Percentiles rank a stretch among this genome's conserved stretches.
Conservation (phyloP, 2,888 invertebrate genomes). For the Tetragnatha montana region DNA sequence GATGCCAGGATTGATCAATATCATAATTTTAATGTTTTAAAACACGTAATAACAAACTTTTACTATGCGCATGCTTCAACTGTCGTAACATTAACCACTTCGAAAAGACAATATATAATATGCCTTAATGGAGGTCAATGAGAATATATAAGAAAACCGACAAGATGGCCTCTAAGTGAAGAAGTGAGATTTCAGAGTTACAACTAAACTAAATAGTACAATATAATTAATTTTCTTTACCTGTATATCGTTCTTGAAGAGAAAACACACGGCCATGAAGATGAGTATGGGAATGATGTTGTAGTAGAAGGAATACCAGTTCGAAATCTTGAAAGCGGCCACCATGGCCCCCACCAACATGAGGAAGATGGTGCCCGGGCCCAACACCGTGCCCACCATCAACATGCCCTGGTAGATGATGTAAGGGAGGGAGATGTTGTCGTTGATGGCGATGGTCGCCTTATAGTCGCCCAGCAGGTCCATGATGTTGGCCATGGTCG, state of each 20-base stretch:
- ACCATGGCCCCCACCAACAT: constrained; percentile 90
- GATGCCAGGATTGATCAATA: too few relatives aligned
- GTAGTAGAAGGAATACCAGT: constrained; percentile 86
- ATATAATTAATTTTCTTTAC: too few relatives aligned
- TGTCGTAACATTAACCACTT: too few relatives aligned
- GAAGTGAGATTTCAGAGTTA: too few relatives aligned
- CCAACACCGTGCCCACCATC: constrained; percentile 86
- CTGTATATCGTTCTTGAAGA: constrained; percentile 91
- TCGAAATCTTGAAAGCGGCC: constrained; percentile 81
- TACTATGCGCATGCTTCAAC: too few relatives aligned
- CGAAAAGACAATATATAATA: too few relatives aligned
- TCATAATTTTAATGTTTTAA: too few relatives aligned
- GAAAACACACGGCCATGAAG: constrained; percentile 95
- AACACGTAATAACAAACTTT: too few relatives aligned
- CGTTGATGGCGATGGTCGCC: constrained; percentile 78
- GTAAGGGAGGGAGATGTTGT: constrained; percentile 78
- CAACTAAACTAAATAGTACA: too few relatives aligned
- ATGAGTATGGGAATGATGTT: constrained; percentile 94
- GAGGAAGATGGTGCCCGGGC: constrained; percentile 88
- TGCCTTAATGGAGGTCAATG: too few relatives aligned
- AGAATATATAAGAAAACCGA: too few relatives aligned
- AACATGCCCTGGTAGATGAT: constrained; percentile 78
- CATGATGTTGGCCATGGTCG: constrained; percentile 80
- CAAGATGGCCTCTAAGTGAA: too few relatives aligned
- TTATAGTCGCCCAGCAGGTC: constrained; percentile 78